These are phyloP conservation scores for Diorhabda sublineata DNA, from an alignment of 1,140 invertebrate species.

Conservation along the genomic window DNA sequence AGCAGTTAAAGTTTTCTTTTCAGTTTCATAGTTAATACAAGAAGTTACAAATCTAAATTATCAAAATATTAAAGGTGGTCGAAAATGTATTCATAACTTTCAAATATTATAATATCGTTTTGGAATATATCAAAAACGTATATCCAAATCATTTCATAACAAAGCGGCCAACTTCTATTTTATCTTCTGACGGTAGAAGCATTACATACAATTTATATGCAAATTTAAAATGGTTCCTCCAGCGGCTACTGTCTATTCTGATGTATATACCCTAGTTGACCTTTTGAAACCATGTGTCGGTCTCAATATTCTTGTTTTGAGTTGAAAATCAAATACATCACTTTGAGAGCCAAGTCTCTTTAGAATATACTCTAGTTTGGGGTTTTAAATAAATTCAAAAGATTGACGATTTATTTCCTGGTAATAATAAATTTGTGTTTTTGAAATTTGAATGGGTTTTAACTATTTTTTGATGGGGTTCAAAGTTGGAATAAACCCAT, in stretches of 20 bases:
- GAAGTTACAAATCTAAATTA: no score
- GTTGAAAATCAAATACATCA: neutral
- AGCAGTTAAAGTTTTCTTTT: no score
- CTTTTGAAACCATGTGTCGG: slow-evolving; percentile 5
- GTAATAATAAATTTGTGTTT: no score
- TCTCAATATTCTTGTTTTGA: neutral
- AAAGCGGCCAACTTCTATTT: slow-evolving; percentile 10
- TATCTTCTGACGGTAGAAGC: slow-evolving; percentile 5
- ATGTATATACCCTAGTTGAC: slow-evolving; percentile 4
- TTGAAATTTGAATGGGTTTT: no score
- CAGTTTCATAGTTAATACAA: no score
- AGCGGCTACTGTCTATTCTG: slow-evolving; percentile 5
- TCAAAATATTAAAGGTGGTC: no score
- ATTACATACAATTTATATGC: slow-evolving; percentile 15
- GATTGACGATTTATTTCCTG: no score
- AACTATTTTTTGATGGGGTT: no score
- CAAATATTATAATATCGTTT: neutral
- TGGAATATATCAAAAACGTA: slow-evolving; percentile 10
- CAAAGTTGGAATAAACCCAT: no score
- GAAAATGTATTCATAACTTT: neutral
- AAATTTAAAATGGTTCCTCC: slow-evolving; percentile 9
- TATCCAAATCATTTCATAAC: slow-evolving; percentile 9
- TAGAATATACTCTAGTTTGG: no score
- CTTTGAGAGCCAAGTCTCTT: neutral
- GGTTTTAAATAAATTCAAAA: no score